Conservation (phyloP, 2,113 vertebrate genomes). For the Melospiza melodia region DNA sequence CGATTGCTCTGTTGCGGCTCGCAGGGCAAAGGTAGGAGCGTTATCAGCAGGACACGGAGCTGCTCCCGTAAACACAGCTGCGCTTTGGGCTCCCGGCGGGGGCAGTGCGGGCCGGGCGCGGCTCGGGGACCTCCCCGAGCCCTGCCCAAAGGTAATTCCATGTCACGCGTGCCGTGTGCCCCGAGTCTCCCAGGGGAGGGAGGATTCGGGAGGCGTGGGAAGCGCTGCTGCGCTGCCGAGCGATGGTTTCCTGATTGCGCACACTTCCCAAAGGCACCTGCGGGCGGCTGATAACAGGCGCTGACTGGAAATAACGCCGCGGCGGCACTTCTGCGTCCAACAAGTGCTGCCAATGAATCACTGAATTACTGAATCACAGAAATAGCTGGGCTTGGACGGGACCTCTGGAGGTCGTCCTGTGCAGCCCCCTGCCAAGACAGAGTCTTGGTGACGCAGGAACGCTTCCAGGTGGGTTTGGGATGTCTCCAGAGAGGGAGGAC, state of each 20-base stretch:
- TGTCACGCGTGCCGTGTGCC: rapidly evolving
- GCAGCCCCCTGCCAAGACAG: neutral
- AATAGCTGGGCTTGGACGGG: neutral
- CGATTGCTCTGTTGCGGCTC: neutral
- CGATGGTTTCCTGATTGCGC: neutral
- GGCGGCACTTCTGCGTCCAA: neutral
- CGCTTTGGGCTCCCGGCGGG: neutral
- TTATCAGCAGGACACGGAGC: neutral
- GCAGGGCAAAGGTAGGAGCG: neutral
- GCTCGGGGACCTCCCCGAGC: neutral
- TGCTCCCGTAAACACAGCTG: neutral
- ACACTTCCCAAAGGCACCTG: neutral
- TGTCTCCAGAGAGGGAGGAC: too few species aligned
- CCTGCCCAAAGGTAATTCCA: neutral
- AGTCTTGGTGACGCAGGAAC: neutral
- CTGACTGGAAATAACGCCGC: neutral
- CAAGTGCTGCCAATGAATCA: neutral
- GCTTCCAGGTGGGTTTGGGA: neutral
- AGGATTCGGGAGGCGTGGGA: neutral
- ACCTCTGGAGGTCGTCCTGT: neutral
- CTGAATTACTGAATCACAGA: neutral
- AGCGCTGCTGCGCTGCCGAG: neutral
- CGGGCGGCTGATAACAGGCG: neutral
- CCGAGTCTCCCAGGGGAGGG: rapidly evolving
- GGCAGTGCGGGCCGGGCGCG: neutral